Conservation (phyloP, 1,140 invertebrate genomes). For the Papilio machaon region DNA sequence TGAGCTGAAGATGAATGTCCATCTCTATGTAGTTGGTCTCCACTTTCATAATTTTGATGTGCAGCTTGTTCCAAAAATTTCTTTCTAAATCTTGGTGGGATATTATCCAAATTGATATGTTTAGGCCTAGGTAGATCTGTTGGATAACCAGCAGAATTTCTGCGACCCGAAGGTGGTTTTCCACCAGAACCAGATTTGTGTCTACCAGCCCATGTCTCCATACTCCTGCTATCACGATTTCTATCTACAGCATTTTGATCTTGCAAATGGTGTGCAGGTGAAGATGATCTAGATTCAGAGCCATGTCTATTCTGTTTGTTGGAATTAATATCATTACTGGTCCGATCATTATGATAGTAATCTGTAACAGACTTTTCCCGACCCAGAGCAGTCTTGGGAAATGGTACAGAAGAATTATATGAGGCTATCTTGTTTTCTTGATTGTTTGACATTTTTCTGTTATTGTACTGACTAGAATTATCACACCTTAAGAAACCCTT, state of each 20-base stretch:
- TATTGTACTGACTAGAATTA: slow-evolving; percentile 75
- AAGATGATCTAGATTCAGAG: slow-evolving; percentile 77
- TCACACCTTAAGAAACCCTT: slow-evolving; percentile 64
- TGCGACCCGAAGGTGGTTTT: slow-evolving; percentile 78
- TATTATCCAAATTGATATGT: slow-evolving; percentile 76
- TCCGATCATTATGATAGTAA: slow-evolving; percentile 61
- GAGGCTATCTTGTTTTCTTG: slow-evolving; percentile 58
- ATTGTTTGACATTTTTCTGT: slow-evolving; percentile 65
- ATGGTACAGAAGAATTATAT: slow-evolving; percentile 59
- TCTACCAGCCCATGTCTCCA: slow-evolving; percentile 76
- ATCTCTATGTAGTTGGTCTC: slow-evolving; percentile 70
- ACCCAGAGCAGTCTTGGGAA: slow-evolving; percentile 59
- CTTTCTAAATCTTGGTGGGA: slow-evolving; percentile 80
- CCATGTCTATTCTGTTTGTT: slow-evolving; percentile 74
- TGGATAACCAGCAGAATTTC: slow-evolving; percentile 76
- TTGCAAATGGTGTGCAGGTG: slow-evolving; percentile 62
- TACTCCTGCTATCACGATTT: slow-evolving; percentile 79
- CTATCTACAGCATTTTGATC: slow-evolving; percentile 67
- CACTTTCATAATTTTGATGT: slow-evolving; percentile 73
- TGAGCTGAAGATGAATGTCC: slow-evolving; percentile 55
- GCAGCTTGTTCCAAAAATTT: slow-evolving; percentile 78
- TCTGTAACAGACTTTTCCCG: slow-evolving; percentile 57
- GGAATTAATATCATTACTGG: slow-evolving; percentile 68
- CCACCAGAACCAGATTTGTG: slow-evolving; percentile 70
- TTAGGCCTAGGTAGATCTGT: slow-evolving; percentile 65